Evolutionary conservation across 92 coral and sea anemone genomes (phyloP), one percentile per base, ranked within the genome.

Genomic region (Heliopora coerulea): DNA sequence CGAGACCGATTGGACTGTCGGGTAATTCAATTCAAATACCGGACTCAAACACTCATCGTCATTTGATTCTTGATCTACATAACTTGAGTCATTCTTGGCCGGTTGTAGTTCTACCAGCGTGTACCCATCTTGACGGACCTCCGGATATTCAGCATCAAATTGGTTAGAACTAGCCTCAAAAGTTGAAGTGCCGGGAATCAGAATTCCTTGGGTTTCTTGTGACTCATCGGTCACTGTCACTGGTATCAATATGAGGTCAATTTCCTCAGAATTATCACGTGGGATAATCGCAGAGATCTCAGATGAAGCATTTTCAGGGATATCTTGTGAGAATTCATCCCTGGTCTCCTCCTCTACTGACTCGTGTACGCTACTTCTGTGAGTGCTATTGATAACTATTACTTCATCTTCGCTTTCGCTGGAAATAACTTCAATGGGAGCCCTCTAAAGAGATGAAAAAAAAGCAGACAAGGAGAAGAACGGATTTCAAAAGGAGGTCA

Each of bases 391-490:
- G n/a, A 35, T 21, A 65, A 25, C 42, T 4, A 11, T 37, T 37
- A 4, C 42, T 24, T 65, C 72, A 39, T 35, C 54, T 65, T 65
- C 72, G 26, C 72, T 65, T n/a, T 65, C 72, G 23, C 52, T 35
- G 26, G 72, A 40, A 65, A 65, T 40, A 34, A 42, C 33, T 15
- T 65, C 56, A 40, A 65, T 1, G 21, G 72, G 72, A n/a, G 40
- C 32, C 12, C 27, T 14, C 72, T 65, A 65, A 11, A 42, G 2
- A 65, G 42, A 11, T 4, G 11, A 10, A 12, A 65, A 65, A 65
- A 0, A 27, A 19, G 4, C n/a, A n/a, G n/a, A n/a, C n/a, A n/a
- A n/a, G n/a, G n/a, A n/a, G n/a, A n/a, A n/a, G n/a, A n/a, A n/a
- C n/a, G n/a, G n/a, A n/a, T n/a, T n/a, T n/a, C n/a, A n/a, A n/a